Percentiles rank a stretch among this genome's conserved stretches.
phyloP scores from a whole-genome alignment of 2,113 vertebrate species.

The Aegithalos caudatus region DNA sequence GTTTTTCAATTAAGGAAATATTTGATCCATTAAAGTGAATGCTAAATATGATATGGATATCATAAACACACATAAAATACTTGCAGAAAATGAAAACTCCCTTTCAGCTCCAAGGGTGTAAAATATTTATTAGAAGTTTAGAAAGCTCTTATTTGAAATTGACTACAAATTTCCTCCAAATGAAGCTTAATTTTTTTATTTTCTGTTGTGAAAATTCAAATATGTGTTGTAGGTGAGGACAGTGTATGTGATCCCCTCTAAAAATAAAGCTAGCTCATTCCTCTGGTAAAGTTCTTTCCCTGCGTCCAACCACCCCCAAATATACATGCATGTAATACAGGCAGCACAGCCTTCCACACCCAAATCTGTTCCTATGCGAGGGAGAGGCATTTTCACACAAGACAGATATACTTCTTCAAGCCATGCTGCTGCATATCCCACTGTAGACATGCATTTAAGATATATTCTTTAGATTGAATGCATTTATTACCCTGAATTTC shows the following conservation, averaged over 20 bases:
- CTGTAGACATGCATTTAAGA: not conserved
- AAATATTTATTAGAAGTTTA: not conserved
- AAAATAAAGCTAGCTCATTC: not conserved
- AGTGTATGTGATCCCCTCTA: not conserved
- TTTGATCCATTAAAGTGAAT: slow-evolving; percentile 23
- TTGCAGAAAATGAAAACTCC: not conserved
- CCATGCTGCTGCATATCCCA: not conserved
- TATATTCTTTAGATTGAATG: not conserved
- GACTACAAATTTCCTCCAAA: not conserved
- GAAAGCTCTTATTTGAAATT: not conserved
- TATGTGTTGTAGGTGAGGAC: not conserved
- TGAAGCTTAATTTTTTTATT: not conserved
- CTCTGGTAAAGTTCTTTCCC: not conserved
- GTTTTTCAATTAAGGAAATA: slow-evolving; percentile 36
- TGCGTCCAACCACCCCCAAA: not conserved
- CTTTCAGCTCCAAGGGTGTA: not conserved
- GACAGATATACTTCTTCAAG: not conserved
- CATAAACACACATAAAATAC: not conserved
- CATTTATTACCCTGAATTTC: not conserved
- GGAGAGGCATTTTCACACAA: not conserved
- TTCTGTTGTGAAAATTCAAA: not conserved
- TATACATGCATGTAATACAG: not conserved
- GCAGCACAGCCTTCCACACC: not conserved
- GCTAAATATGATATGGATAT: not conserved
- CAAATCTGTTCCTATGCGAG: not conserved